These are phyloP conservation scores for Bujurquina vittata DNA, from an alignment of 2,113 vertebrate species.

Conservation along the genomic window DNA sequence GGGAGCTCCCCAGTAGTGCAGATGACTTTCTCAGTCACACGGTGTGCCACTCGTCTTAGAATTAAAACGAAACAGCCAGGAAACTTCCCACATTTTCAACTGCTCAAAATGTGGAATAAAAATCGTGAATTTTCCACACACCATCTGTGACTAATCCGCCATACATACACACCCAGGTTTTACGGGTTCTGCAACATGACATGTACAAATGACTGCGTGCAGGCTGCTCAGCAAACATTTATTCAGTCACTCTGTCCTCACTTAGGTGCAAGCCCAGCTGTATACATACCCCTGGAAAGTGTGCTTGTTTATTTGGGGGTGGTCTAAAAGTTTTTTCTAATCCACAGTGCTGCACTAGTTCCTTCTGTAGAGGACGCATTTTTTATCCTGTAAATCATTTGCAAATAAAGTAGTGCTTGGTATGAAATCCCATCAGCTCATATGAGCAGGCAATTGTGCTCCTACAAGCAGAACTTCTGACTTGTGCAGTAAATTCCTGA, in stretches of 20 bases:
- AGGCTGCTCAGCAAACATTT: slow-evolving; percentile 66
- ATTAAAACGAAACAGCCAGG: background rate
- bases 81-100: background rate
- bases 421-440: background rate
- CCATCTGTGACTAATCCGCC: slow-evolving; percentile 18
- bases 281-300: slow-evolving; percentile 60
- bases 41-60: background rate
- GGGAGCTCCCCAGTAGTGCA: slow-evolving; percentile 10
- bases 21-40: slow-evolving; percentile 19
- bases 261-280: slow-evolving; percentile 71
- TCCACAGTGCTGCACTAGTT: background rate
- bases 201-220: slow-evolving; percentile 47
- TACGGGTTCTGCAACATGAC: slow-evolving; percentile 29
- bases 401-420: background rate
- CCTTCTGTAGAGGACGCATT: background rate
- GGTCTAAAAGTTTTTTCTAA: background rate
- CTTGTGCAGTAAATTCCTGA: background rate
- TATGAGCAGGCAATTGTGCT: background rate
- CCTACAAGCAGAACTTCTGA: background rate
- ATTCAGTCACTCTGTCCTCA: slow-evolving; percentile 48
- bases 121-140: background rate
- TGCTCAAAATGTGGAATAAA: background rate
- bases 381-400: background rate
- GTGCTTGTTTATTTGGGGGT: slow-evolving; percentile 55
- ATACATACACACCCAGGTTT: slow-evolving; percentile 27